Evolutionary conservation across 2,888 invertebrate genomes (phyloP), one percentile per base, ranked within the genome.

Genomic region (Mythimna loreyi): DNA sequence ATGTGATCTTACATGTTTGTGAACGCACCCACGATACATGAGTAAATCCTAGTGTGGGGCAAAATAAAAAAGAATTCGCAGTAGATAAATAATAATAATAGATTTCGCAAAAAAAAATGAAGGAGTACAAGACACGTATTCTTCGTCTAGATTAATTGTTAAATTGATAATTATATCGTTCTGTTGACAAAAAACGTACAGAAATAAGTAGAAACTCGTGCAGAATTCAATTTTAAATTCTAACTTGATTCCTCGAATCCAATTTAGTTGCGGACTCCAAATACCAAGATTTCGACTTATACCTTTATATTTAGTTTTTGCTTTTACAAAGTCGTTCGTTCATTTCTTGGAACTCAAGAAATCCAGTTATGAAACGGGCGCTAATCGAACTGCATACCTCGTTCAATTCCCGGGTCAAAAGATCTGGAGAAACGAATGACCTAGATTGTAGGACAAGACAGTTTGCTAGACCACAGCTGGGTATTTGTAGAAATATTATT

Each of bases 371-470:
- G 69, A 78, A 80, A 81, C 60, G 63, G 57, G 70, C 63, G 70
- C 67, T 83, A 83, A 83, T 84, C 80, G 75, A 76, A 75, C 77
- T 75, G 80, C 75, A 80, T 78, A 72, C 49, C 70, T 69, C 73
- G 74, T 73, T 72, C 68, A 61, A n/a, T 65, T 76, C 75, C 45
- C 52, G 13, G 71, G 52, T 75, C 62, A 62, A 65, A 72, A 75
- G 61, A 67, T 73, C 66, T 72, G 65, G 43, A 74, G 63, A 70
- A 75, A 67, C n/a, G 68, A 0, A 21, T 75, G 77, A 77, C 77
- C 79, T 68, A 83, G 7, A 81, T 81, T 64, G 36, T 62, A 50
- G 53, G 36, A 33, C 30, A 40, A 43, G n/a, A 21, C 50, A 59
- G 53, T 55, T 55, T 50, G 56, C 56, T 50, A 23, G 21, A 67